phyloP scores from a whole-genome alignment of 2,888 invertebrate genomes.

The Ptychoptera contaminata region DNA sequence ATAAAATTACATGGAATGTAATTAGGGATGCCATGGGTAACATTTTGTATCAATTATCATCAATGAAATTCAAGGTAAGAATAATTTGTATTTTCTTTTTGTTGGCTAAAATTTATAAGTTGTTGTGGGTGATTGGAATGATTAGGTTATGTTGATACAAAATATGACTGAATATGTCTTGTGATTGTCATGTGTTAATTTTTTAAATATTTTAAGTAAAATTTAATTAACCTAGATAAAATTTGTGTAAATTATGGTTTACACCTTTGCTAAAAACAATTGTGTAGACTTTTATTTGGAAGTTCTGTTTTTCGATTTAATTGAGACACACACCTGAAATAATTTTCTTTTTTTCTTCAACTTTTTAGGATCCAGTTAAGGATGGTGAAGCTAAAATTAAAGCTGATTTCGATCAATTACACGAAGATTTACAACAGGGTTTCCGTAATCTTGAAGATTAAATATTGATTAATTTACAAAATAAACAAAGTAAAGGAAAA shows the following conservation, averaged over 20 bases:
- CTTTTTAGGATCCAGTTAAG: constrained; percentile 83
- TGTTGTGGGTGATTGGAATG: too few relatives aligned
- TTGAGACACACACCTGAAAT: too few relatives aligned
- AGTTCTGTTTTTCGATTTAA: too few relatives aligned
- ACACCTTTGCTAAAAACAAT: too few relatives aligned
- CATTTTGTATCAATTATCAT: constrained; percentile 90
- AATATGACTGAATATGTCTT: too few relatives aligned
- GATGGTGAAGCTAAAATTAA: constrained; percentile 97
- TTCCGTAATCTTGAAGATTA: constrained; percentile 99
- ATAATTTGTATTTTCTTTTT: constrained; percentile 4
- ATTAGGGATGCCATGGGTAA: constrained; percentile 96
- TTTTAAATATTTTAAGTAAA: too few relatives aligned
- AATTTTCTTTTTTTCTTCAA: background rate
- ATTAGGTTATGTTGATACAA: too few relatives aligned
- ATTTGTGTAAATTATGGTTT: too few relatives aligned
- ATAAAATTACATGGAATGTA: constrained; percentile 96
- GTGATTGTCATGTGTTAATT: too few relatives aligned
- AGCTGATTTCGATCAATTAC: constrained; percentile 89
- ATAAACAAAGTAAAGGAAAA: too few relatives aligned
- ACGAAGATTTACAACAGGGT: constrained; percentile 92
- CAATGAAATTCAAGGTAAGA: constrained; percentile 95
- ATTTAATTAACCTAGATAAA: too few relatives aligned
- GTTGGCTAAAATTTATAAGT: constrained; percentile 2
- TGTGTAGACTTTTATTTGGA: too few relatives aligned
- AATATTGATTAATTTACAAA: constrained; percentile 13